A percentile compares a stretch with the other conserved stretches of the same genome.
Conservation (phyloP, 2,113 vertebrate genomes). For the Lepus timidus region DNA sequence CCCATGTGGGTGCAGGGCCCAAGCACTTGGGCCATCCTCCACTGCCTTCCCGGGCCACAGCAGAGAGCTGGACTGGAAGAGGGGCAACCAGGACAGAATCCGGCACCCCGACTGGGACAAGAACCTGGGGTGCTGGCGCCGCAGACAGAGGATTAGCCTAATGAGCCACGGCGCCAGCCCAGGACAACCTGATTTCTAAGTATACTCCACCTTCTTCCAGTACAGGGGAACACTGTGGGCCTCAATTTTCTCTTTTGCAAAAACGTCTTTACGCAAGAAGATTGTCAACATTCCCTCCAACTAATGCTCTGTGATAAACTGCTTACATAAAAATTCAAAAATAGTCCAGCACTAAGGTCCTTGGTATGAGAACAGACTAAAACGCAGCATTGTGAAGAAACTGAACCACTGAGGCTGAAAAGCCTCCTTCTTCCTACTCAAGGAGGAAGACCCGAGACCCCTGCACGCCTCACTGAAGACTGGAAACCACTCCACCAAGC, state of each 20-base stretch:
- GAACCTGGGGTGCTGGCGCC: too few relatives aligned
- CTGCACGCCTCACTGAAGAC: neutral
- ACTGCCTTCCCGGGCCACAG: too few relatives aligned
- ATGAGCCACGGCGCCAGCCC: too few relatives aligned
- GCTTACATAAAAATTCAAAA: constrained; percentile 38
- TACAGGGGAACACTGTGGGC: neutral
- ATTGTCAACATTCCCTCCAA: neutral
- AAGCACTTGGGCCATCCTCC: too few relatives aligned
- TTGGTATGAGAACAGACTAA: neutral
- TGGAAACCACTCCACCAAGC: neutral
- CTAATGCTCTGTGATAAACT: neutral
- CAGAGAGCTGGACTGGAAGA: too few relatives aligned
- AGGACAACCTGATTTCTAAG: neutral
- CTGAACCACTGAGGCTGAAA: neutral
- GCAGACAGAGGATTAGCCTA: too few relatives aligned
- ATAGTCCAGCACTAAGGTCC: neutral
- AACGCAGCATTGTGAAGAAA: neutral
- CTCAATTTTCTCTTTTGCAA: neutral
- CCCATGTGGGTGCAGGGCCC: too few relatives aligned
- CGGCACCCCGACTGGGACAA: too few relatives aligned
- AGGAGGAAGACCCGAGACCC: neutral
- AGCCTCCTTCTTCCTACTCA: neutral
- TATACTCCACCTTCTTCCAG: neutral
- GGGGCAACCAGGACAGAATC: too few relatives aligned
- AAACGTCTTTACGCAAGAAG: neutral